Base-by-base conservation (phyloP, 2,797 vertebrate species). In the Enteromius thamalakanensis region DNA sequence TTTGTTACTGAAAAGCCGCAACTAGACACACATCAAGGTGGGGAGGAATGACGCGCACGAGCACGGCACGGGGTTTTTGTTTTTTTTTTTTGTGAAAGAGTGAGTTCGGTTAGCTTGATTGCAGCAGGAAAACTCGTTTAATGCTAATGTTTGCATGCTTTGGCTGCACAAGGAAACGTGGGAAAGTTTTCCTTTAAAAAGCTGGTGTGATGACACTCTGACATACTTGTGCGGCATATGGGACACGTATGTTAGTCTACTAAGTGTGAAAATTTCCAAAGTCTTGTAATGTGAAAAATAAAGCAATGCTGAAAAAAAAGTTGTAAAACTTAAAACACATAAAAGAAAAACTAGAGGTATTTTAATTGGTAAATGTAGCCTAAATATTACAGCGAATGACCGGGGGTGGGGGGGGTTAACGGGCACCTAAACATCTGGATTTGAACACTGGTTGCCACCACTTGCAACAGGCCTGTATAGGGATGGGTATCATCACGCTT, bases 1-100 rank as follows among this genome's bases (percentile, higher is more conserved):
- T 92, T 92, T 83, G 84, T 83, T 85, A 85, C 84, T 80, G 81
- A 86, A 86, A 85, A 83, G 76, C 77, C 55, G 72, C 74, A 81
- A 86, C 68, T 84, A 87, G 79, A 76, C 70, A 65, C 79, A 84
- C 82, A 84, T 84, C 79, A 79, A 81, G 84, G 72, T 32, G 53
- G 37, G 49, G 51, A 71, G 55, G 26, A 81, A 75, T 23, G n/a
- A 53, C 11, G 55, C 51, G 45, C 55, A 6, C 3, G 14, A 68
- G 60, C 32, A 71, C 75, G 69, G 17, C 34, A n/a, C 19, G 1
- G 4, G 2, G 1, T 32, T 14, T 29, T 62, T 8, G n/a, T 53
- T 11, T 11, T 23, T 23, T 11, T 23, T 14, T 71, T 32, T 45
- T 23, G 7, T 15, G 37, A 58, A 23, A 67, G n/a, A 70, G 12